phyloP scores from a whole-genome alignment of 2,113 vertebrate species.

The Prionailurus bengalensis region DNA sequence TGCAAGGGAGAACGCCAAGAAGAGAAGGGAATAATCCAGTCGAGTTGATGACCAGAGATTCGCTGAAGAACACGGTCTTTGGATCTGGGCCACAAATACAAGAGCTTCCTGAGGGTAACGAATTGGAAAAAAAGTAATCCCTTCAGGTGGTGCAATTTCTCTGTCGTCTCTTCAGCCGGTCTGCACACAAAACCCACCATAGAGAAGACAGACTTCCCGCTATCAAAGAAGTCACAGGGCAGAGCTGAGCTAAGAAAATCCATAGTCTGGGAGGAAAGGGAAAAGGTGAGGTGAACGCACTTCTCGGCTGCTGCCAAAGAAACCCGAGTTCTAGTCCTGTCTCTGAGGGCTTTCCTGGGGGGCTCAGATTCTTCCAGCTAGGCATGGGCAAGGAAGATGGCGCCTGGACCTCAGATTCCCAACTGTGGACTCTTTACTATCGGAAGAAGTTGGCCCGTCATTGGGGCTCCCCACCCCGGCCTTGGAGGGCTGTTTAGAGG shows the following conservation, averaged over 20 bases:
- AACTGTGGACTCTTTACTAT: not conserved
- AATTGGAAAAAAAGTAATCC: not conserved
- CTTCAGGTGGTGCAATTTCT: not conserved
- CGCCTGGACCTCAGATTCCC: not conserved
- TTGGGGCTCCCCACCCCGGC: too few species aligned
- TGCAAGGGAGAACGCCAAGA: not conserved
- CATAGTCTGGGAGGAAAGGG: not conserved
- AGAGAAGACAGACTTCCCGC: not conserved
- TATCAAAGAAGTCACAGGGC: not conserved
- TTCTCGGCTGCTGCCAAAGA: not conserved
- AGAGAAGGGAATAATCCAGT: not conserved
- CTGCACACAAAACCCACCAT: not conserved
- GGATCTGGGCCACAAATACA: not conserved
- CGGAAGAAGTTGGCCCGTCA: rapidly evolving
- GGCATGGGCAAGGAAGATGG: too few species aligned
- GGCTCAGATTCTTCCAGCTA: not conserved
- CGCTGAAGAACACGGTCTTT: not conserved
- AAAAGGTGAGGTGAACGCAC: rapidly evolving
- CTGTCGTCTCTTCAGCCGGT: not conserved
- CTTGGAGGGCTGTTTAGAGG: not conserved
- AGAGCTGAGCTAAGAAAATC: not conserved
- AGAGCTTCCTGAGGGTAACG: not conserved
- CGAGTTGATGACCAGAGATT: not conserved
- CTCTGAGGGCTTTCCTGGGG: rapidly evolving
- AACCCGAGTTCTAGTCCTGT: not conserved